A percentile compares a stretch with the other conserved stretches of the same genome.
Conservation (phyloP, 2,113 vertebrate genomes). For the Patagioenas fasciata region DNA sequence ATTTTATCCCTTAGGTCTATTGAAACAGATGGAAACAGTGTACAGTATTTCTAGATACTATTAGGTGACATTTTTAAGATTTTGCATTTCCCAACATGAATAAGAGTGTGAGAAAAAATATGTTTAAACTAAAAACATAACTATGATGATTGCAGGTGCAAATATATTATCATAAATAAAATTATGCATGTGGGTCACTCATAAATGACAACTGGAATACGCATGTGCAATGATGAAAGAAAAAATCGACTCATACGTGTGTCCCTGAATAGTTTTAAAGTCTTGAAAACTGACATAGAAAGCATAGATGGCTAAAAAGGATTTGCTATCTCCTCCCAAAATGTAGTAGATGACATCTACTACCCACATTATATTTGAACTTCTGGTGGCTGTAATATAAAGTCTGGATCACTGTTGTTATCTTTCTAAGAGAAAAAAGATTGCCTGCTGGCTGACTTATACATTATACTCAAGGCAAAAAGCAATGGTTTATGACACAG, state of each 20-base stretch:
- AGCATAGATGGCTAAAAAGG: not conserved
- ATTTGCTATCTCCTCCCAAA: not conserved
- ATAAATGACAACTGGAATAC: not conserved
- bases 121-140: not conserved
- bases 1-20: not conserved
- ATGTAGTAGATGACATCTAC: not conserved
- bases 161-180: not conserved
- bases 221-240: not conserved
- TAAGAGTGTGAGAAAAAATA: not conserved
- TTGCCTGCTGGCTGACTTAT: not conserved
- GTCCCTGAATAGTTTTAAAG: not conserved
- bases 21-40: not conserved
- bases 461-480: not conserved
- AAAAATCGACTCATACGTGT: not conserved
- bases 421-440: not conserved
- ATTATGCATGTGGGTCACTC: not conserved
- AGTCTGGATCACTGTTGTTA: not conserved
- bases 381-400: not conserved
- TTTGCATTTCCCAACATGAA: not conserved
- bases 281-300: not conserved
- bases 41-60: not conserved
- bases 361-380: not conserved
- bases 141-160: not conserved
- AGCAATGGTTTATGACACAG: not conserved
- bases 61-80: not conserved